A percentile compares a stretch with the other conserved stretches of the same genome.
These are phyloP conservation scores for Pangasianodon hypophthalmus DNA, from an alignment of 2,113 vertebrate species.

Conservation along the genomic window DNA sequence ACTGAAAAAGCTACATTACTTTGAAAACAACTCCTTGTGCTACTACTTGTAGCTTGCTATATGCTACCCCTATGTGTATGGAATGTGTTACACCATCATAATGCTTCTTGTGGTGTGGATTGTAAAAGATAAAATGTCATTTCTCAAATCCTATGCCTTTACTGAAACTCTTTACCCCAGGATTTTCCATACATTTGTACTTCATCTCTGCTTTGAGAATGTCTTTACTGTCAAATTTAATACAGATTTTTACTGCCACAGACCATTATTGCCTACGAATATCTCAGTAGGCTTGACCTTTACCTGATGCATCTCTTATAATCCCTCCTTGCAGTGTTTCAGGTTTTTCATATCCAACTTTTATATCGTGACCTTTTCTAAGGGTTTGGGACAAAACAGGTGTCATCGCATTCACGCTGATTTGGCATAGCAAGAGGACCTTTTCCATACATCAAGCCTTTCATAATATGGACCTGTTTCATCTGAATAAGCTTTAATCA, in stretches of 20 bases:
- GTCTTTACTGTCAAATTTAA: neutral
- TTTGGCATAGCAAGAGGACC: slow-evolving; percentile 11
- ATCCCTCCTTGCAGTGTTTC: slow-evolving; percentile 5
- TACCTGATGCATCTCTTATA: slow-evolving; percentile 15
- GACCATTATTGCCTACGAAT: neutral
- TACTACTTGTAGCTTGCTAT: neutral
- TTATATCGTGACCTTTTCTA: slow-evolving; percentile 33
- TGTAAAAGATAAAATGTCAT: neutral
- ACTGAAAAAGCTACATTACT: neutral
- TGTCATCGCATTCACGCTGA: slow-evolving; percentile 3
- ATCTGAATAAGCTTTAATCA: neutral
- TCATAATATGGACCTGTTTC: neutral
- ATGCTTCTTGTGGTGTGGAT: neutral
- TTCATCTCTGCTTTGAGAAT: neutral
- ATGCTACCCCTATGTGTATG: neutral
- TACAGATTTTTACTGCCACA: slow-evolving; percentile 2
- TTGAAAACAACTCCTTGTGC: neutral
- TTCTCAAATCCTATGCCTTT: neutral
- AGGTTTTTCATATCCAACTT: neutral
- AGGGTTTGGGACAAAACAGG: neutral
- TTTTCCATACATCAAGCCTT: neutral
- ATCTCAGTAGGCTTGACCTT: slow-evolving; percentile 37
- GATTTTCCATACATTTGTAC: neutral
- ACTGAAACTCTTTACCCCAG: neutral
- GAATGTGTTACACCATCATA: neutral